Base-by-base conservation (phyloP, 2,113 vertebrate species). In the Scalopus aquaticus region DNA sequence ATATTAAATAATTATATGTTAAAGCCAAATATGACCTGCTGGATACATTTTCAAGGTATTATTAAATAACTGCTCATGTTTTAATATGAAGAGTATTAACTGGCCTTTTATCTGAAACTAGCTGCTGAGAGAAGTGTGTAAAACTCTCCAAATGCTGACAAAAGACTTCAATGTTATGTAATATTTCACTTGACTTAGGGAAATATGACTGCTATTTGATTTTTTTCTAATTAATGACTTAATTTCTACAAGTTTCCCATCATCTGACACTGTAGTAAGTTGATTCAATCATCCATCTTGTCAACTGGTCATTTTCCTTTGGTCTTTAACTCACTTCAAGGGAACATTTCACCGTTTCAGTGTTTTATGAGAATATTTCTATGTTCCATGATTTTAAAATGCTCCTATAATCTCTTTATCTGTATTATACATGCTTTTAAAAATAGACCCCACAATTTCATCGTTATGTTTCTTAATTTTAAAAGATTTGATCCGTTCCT, bases 1-100 rank as follows among this genome's bases (percentile, higher is more conserved):
- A 49, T 93, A 73, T 84, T 81, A 88, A 94, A 58, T 89, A 93
- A 84, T 95, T 92, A 62, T 62, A 60, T 64, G 62, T 56, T 91
- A 84, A 93, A 94, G 64, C 56, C 37, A 89, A 60, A 89, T 70
- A 37, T 77, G 76, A 90, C 76, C 62, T 77, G 81, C 62, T 13
- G 72, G 37, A 72, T 46, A n/a, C 24, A 87, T 80, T 95, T 91
- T 95, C 42, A 86, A 91, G 46, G 32, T 72, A 60, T 81, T 83
- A 49, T 84, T 65, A 91, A 92, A 42, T 83, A 91, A 60, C 22
- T 92, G n/a, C 28, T 60, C 8, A 77, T 89, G 24, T 88, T 94
- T 95, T 91, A 91, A 90, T 88, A 81, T 83, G 76, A 77, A 77
- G 30, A 51, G 4, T 42, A 32, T 87, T 80, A 37, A 56, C 2